A percentile compares a stretch with the other conserved stretches of the same genome.
phyloP scores from a whole-genome alignment of 2,113 vertebrate genomes.

The Microcebus lehilahytsara region DNA sequence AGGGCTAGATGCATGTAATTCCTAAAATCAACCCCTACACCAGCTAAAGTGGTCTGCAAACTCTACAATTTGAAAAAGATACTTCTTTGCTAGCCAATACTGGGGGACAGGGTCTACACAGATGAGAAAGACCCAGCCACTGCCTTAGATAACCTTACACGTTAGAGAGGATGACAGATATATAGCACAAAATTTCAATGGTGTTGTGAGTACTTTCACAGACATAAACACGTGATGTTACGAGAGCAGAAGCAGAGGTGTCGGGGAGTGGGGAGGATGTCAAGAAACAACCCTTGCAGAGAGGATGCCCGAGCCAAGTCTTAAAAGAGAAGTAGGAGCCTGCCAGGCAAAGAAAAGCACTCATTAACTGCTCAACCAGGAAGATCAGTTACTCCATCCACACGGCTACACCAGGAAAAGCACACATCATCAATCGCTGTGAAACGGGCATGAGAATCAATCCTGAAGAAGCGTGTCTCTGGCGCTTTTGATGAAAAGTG shows the following conservation, averaged over 20 bases:
- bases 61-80: neutral
- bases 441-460: slow-evolving; percentile 66
- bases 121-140: neutral
- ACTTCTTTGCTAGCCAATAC: neutral
- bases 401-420: slow-evolving; percentile 66
- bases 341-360: slow-evolving; percentile 68
- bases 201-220: slow-evolving; percentile 29
- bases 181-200: slow-evolving; percentile 48
- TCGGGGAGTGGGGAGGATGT: neutral
- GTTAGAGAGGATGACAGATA: slow-evolving; percentile 60
- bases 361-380: slow-evolving; percentile 71
- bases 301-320: slow-evolving; percentile 45
- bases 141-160: neutral
- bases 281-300: slow-evolving; percentile 47
- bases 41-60: neutral
- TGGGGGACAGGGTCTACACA: neutral
- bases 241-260: slow-evolving; percentile 46
- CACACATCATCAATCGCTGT: slow-evolving; percentile 75
- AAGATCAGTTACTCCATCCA: slow-evolving; percentile 76
- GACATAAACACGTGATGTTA: slow-evolving; percentile 57
- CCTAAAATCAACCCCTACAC: neutral
- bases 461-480: slow-evolving; percentile 75
- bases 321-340: slow-evolving; percentile 59
- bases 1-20: neutral
- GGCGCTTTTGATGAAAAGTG: slow-evolving; percentile 78